Evolutionary conservation across 2,888 invertebrate genomes (phyloP), one percentile per base, ranked within the genome.

Genomic region (Branchellion lobata): DNA sequence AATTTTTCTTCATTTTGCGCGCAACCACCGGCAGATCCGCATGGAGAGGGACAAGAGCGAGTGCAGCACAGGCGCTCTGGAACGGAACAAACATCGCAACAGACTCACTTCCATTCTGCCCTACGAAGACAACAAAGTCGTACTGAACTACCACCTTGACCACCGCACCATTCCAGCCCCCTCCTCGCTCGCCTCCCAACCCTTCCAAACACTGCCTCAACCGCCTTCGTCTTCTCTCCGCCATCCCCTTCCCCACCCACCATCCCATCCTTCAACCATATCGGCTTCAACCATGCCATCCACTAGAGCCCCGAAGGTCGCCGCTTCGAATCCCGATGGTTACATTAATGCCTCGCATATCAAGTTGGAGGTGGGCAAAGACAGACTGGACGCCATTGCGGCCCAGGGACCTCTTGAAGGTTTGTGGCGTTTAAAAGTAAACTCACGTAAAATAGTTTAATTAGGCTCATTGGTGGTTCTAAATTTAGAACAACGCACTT

Each of bases 271-370:
- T 14, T 57, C 61, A 57, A 57, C 61, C 8, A 40, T 40, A 40
- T 14, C 40, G 14, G 5, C 40, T 8, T 40, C 40, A 40, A 8
- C 40, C 5, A 5, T 40, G 14, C 40, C 5, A 5, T 40, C 40
- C 14, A 8, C 5, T 8, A 5, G 21, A 5, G 61, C 5, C 3
- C n/a, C 61, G 61, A 57, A 57, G 14, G 21, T 8, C 21, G 21
- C 3, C n/a, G 61, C 11, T 57, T 57, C 61, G 24, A 96, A 96
- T 88, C 92, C 92, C 78, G 91, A 91, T 85, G 96, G 96, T 21
- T 96, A 96, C 85, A 93, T 96, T 83, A 96, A 96, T 89, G 95
- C 95, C 0, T 95, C 94, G 1, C 93, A 94, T 85, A 91, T 96
- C 81, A 93, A 93, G 84, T 94, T 94, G 84, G 92, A 92, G 1